Evolutionary conservation across 2,888 invertebrate genomes (phyloP).

Genomic region (Melanotus villosus): DNA sequence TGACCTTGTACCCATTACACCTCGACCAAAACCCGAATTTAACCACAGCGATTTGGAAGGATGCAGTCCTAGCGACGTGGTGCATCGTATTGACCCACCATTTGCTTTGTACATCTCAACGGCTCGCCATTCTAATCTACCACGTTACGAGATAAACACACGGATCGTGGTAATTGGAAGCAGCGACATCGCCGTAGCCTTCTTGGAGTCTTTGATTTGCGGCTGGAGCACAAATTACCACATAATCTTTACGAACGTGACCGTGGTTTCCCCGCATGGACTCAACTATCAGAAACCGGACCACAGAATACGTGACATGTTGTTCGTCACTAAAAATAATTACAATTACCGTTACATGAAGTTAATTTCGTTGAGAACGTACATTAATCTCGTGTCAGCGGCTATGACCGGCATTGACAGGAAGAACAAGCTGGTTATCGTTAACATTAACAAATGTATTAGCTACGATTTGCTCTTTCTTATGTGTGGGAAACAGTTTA

Average conservation of each 20-base stretch:
- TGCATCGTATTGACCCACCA: conserved; percentile 52
- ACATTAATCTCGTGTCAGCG: conserved; percentile 77
- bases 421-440: conserved; percentile 73
- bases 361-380: conserved; percentile 74
- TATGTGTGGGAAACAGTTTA: conserved; percentile 73
- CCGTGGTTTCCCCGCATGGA: conserved; percentile 79
- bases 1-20: conserved; percentile 58
- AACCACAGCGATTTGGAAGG: conserved; percentile 42
- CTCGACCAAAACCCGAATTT: conserved; percentile 56
- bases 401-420: conserved; percentile 68
- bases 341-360: conserved; percentile 71
- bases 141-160: conserved; percentile 71
- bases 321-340: conserved; percentile 72
- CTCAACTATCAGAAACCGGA: conserved; percentile 63
- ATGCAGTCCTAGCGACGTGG: conserved; percentile 44
- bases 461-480: conserved; percentile 73
- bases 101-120: conserved; percentile 74
- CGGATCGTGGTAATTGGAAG: conserved; percentile 78
- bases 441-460: conserved; percentile 67
- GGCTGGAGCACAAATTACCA: conserved; percentile 68
- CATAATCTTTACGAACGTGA: conserved; percentile 78
- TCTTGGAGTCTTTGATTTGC: conserved; percentile 74
- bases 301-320: conserved; percentile 64
- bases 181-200: conserved; percentile 75
- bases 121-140: conserved; percentile 69